Conservation (phyloP, 1,140 invertebrate genomes). For the Megathymus violae region DNA sequence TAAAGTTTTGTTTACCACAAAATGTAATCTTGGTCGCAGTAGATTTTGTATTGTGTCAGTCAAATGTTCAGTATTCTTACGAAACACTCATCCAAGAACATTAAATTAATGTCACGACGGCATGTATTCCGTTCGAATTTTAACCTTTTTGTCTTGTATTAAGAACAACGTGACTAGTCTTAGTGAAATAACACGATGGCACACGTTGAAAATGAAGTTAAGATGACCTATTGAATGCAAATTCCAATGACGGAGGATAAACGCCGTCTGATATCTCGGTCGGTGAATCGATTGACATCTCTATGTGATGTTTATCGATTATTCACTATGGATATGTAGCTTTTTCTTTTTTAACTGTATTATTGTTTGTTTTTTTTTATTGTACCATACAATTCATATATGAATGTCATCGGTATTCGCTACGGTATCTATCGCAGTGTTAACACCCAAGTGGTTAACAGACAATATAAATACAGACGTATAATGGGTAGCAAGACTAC, state of each 20-base stretch:
- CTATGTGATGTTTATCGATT: slow-evolving; percentile 35
- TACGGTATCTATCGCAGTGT: no score
- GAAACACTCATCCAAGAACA: slow-evolving; percentile 11
- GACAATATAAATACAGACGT: no score
- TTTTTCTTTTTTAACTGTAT: no score
- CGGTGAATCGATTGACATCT: slow-evolving; percentile 30
- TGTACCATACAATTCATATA: no score
- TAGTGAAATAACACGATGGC: not conserved
- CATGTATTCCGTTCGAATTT: not conserved
- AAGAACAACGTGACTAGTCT: not conserved
- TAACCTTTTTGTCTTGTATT: not conserved
- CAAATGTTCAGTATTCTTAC: slow-evolving; percentile 13
- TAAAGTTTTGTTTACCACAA: not conserved
- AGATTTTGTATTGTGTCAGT: slow-evolving; percentile 11
- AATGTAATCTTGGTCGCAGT: not conserved
- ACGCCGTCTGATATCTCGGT: slow-evolving; percentile 27
- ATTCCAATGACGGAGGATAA: slow-evolving; percentile 15
- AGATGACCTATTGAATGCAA: slow-evolving; percentile 40
- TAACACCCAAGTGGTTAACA: no score
- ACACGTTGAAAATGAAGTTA: slow-evolving; percentile 35
- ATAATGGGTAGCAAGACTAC: no score
- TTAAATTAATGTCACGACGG: not conserved
- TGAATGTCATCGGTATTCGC: no score
- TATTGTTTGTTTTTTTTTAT: no score
- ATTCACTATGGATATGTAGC: not conserved